Evolutionary conservation across 2,797 vertebrate genomes (phyloP).

Genomic region (Molossus alvarezi): DNA sequence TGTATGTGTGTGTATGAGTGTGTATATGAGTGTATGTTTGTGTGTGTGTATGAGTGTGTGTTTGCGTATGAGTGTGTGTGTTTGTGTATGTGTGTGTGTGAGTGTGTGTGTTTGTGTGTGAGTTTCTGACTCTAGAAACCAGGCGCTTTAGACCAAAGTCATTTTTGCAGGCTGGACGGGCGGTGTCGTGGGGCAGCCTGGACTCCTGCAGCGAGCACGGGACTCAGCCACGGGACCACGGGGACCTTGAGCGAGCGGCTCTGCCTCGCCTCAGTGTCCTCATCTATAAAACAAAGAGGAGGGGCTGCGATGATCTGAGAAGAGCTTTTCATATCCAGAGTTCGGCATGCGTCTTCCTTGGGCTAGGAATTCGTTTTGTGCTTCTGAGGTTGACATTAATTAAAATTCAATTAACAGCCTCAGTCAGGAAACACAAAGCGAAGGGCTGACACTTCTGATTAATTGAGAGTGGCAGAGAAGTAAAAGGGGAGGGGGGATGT

Average conservation of each 20-base stretch:
- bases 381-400: conserved; percentile 57
- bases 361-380: conserved; percentile 42
- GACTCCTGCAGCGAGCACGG: neutral
- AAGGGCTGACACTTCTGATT: conserved; percentile 69
- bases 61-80: too few relatives aligned
- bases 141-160: neutral
- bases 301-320: neutral
- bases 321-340: neutral
- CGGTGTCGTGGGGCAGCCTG: neutral
- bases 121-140: neutral
- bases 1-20: too few relatives aligned
- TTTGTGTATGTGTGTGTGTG: too few relatives aligned
- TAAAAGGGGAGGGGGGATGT: neutral
- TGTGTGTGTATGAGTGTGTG: too few relatives aligned
- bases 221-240: neutral
- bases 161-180: neutral
- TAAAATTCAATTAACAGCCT: conserved; percentile 76
- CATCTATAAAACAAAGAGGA: neutral
- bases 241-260: neutral
- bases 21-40: too few relatives aligned
- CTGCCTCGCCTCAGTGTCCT: neutral
- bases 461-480: conserved; percentile 64
- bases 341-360: neutral
- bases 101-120: accelerated
- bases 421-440: conserved; percentile 59